These are phyloP conservation scores for Meta bourneti DNA, from an alignment of 2,888 invertebrate species.

Conservation along the genomic window DNA sequence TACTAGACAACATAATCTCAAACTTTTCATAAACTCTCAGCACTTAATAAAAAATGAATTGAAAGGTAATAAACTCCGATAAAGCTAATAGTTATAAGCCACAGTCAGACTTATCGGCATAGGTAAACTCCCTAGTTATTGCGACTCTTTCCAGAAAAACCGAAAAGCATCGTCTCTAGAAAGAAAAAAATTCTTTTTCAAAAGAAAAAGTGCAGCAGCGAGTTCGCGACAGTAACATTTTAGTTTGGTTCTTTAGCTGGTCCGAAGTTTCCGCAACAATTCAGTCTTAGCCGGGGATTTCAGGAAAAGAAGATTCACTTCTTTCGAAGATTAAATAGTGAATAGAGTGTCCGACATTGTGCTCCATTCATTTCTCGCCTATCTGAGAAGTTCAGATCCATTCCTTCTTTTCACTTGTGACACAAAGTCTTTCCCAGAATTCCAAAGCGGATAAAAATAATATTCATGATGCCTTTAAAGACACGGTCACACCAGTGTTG, in stretches of 20 bases:
- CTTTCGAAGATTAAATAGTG: not conserved
- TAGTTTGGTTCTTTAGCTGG: constrained; percentile 1
- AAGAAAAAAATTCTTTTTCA: not conserved
- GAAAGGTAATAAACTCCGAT: not conserved
- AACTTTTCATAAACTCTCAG: too few relatives aligned
- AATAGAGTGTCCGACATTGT: not conserved
- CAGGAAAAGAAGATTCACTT: not conserved
- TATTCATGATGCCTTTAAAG: not conserved
- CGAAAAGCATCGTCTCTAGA: not conserved
- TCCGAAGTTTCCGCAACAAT: not conserved
- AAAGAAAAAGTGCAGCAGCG: not conserved
- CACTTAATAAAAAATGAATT: not conserved
- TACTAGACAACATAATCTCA: too few relatives aligned
- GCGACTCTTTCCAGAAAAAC: not conserved
- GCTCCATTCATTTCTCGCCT: not conserved
- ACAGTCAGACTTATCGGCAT: not conserved
- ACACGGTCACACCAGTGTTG: not conserved
- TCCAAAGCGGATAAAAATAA: not conserved
- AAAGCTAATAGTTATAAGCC: not conserved
- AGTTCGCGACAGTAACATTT: not conserved
- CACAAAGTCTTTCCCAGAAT: not conserved
- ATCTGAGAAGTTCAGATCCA: constrained; percentile 1
- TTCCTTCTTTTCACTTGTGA: not conserved
- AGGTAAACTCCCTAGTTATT: not conserved
- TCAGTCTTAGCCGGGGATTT: not conserved